phyloP scores from a whole-genome alignment of 2,888 invertebrate species.

The Eremobia ochroleuca region DNA sequence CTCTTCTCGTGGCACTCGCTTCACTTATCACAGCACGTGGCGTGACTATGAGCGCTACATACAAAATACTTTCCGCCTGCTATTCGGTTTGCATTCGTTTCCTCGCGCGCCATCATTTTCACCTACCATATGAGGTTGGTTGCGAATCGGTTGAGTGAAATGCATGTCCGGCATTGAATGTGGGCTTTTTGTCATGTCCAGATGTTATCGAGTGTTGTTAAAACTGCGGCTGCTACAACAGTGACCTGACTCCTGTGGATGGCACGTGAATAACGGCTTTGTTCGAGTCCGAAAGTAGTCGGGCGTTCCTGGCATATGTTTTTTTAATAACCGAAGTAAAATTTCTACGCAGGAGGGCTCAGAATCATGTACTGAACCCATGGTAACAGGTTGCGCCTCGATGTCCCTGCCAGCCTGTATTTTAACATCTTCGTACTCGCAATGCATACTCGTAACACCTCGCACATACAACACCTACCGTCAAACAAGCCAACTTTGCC shows the following conservation, averaged over 20 bases:
- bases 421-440: neutral
- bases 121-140: slow-evolving; percentile 21
- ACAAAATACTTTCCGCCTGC: slow-evolving; percentile 12
- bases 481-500: no score
- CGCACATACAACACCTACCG: no score
- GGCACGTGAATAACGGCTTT: neutral
- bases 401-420: neutral
- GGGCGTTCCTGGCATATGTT: neutral
- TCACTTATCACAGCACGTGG: neutral
- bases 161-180: slow-evolving; percentile 22
- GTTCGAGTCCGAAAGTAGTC: neutral
- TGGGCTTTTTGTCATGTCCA: neutral
- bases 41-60: slow-evolving; percentile 25
- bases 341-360: no score
- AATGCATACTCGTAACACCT: neutral
- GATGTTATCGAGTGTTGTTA: neutral
- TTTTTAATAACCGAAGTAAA: neutral
- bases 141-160: slow-evolving; percentile 22
- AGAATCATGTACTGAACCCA: no score
- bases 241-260: neutral
- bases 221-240: neutral
- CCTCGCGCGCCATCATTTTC: slow-evolving; percentile 23
- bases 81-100: slow-evolving; percentile 15
- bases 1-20: neutral
- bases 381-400: no score